Evolutionary conservation across 2,888 invertebrate genomes (phyloP), one percentile per base, ranked within the genome.

Genomic region (Melanostoma scalare): DNA sequence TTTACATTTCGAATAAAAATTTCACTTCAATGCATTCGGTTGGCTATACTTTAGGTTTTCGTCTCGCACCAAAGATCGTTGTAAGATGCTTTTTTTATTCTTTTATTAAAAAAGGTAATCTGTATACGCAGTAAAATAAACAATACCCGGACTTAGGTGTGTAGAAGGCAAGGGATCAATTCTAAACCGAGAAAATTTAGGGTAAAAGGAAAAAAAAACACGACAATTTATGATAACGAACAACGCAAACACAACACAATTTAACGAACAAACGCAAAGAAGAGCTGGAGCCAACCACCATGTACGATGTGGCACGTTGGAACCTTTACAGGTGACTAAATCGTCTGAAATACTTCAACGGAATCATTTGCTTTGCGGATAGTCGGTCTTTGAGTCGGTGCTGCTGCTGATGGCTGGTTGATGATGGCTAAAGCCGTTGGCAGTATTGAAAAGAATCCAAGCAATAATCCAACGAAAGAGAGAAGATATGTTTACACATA

Each of bases 301-400:
- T 84, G 44, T 67, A 85, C 88, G 88, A 87, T 89, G 87, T 87
- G 89, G 86, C 87, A 87, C 89, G 89, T 86, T 89, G 86, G 87
- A 87, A 87, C 88, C 88, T 86, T 87, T 84, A 87, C 88, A 89
- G 87, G 88, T 89, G 89, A 89, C 89, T 89, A 88, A 88, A 86
- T 85, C 58, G 77, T 84, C 55, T 48, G 78, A 74, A 74, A 79
- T 74, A 48, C 58, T 78, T 68, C 73, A 65, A 42, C 78, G 78
- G 65, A 82, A 74, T 78, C 73, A 82, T 78, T 78, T 67, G 78
- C 46, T 46, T 44, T 46, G 61, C 61, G 46, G 35, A 61, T 61
- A 61, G 63, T 63, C 50, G 63, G 35, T 52, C 44, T 61, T 68
- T 50, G 72, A 56, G 42, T 61, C 60, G 65, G 20, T 61, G 52